phyloP scores from a whole-genome alignment of 2,888 invertebrate genomes.

The Lasioglossum vierecki region DNA sequence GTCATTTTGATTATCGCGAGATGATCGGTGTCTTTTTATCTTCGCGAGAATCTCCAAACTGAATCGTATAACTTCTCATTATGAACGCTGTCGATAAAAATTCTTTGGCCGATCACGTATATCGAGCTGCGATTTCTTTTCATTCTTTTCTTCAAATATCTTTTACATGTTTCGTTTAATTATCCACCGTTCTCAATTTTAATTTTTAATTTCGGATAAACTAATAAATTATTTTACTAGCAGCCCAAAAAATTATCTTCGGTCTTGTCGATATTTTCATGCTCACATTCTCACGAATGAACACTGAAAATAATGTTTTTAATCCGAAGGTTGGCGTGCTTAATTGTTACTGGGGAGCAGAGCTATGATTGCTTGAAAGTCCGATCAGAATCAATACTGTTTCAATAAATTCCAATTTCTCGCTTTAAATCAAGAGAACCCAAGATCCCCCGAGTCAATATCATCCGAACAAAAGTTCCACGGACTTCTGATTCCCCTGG shows the following conservation, averaged over 20 bases:
- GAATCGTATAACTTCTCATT: background rate
- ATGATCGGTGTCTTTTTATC: background rate
- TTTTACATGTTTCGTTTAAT: background rate
- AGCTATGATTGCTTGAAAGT: background rate
- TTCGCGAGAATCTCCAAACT: background rate
- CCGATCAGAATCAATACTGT: background rate
- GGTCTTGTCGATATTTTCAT: background rate
- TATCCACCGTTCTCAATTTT: background rate
- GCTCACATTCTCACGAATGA: background rate
- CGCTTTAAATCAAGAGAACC: background rate
- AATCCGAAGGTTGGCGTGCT: background rate
- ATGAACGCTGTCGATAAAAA: background rate
- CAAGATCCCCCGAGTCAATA: constrained; percentile 1
- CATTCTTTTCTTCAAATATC: background rate
- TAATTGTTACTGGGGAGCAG: background rate
- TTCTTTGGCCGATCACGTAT: background rate
- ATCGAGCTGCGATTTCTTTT: background rate
- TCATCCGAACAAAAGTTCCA: background rate
- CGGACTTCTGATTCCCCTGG: background rate
- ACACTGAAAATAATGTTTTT: background rate
- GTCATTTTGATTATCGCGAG: background rate
- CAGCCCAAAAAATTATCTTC: background rate
- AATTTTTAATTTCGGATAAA: background rate
- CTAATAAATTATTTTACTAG: background rate
- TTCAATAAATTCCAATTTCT: constrained; percentile 1